phyloP scores from a whole-genome alignment of 2,888 invertebrate genomes.

The Xylota segnis region DNA sequence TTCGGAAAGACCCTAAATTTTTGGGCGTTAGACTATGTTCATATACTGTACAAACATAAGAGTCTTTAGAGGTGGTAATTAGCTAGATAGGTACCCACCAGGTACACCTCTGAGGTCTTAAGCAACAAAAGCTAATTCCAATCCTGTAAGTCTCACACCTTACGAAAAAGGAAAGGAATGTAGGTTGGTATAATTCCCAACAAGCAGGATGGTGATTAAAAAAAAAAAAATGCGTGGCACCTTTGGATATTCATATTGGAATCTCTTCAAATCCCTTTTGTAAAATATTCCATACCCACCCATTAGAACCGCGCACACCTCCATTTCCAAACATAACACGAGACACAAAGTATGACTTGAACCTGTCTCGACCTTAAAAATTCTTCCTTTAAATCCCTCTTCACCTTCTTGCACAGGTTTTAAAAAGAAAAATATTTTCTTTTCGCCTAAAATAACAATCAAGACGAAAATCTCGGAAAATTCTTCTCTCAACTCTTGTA shows the following conservation, averaged over 20 bases:
- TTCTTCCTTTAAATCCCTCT: conserved; percentile 3
- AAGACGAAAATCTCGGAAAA: conserved; percentile 59
- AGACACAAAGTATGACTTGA: conserved; percentile 14
- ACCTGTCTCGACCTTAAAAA: conserved; percentile 31
- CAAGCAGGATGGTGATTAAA: neutral
- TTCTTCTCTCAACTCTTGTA: conserved; percentile 47
- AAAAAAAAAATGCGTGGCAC: neutral
- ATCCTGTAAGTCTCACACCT: neutral
- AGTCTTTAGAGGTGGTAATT: no score
- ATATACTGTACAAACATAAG: no score
- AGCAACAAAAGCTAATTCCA: neutral
- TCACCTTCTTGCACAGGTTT: conserved; percentile 3
- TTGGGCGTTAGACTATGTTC: no score
- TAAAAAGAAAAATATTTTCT: conserved; percentile 32
- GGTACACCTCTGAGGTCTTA: neutral
- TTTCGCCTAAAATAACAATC: conserved; percentile 68
- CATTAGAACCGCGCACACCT: conserved; percentile 23
- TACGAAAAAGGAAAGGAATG: neutral
- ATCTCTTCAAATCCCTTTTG: neutral
- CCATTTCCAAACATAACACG: neutral
- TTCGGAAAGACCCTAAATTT: no score
- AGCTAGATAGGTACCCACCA: no score
- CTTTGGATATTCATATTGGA: neutral
- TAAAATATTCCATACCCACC: conserved; percentile 4
- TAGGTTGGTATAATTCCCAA: neutral